These are phyloP conservation scores for Deilephila elpenor DNA, from an alignment of 2,888 invertebrate genomes.

Conservation along the genomic window DNA sequence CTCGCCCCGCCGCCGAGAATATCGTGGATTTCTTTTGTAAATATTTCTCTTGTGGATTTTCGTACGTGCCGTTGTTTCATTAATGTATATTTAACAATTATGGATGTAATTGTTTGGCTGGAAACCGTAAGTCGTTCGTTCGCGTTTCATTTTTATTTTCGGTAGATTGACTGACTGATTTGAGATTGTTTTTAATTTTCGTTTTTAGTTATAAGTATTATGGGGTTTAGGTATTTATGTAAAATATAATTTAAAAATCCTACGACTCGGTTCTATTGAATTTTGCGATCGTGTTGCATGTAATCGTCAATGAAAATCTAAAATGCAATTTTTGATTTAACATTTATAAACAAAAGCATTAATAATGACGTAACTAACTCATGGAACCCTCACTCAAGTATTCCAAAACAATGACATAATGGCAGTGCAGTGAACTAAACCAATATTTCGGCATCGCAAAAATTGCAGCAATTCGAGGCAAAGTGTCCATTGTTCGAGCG, in stretches of 20 bases:
- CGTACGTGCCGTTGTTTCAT: not conserved
- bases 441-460: constrained; percentile 38
- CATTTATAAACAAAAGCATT: not conserved
- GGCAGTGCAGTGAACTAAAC: not conserved
- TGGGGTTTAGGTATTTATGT: too few relatives aligned
- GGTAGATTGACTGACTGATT: too few relatives aligned
- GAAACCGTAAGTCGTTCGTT: not conserved
- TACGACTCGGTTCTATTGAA: too few relatives aligned
- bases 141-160: too few relatives aligned
- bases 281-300: too few relatives aligned
- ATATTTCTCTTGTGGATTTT: constrained; percentile 7
- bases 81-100: not conserved
- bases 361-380: not conserved
- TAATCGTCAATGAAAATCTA: too few relatives aligned
- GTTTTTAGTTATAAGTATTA: too few relatives aligned
- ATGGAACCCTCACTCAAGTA: not conserved
- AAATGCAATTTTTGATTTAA: too few relatives aligned
- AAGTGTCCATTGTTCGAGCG: constrained; percentile 62
- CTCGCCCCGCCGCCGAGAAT: not conserved
- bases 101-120: not conserved
- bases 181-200: too few relatives aligned
- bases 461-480: constrained; percentile 46
- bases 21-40: not conserved
- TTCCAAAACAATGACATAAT: not conserved
- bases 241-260: too few relatives aligned